Conservation (phyloP, 2,797 vertebrate genomes). For the Carapus acus region DNA sequence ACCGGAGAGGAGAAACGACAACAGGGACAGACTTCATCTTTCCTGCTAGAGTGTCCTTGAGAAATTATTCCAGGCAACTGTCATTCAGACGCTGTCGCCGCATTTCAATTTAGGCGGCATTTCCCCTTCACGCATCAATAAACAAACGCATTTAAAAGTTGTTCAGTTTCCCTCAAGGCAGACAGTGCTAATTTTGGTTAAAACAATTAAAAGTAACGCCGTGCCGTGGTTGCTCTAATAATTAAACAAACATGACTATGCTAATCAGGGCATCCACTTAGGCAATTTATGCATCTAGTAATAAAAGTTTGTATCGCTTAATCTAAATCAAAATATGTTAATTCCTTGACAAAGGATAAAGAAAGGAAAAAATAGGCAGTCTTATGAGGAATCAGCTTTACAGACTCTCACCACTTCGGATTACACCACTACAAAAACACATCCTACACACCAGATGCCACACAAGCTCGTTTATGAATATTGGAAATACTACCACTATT, state of each 20-base stretch:
- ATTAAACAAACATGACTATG: too few species aligned
- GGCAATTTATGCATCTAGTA: too few species aligned
- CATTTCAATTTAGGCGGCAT: not conserved
- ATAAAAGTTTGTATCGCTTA: too few species aligned
- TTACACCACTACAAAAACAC: not conserved
- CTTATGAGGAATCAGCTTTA: too few species aligned
- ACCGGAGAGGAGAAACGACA: not conserved
- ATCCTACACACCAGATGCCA: not conserved
- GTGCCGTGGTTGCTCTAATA: too few species aligned
- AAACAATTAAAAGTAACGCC: not conserved
- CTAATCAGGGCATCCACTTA: too few species aligned
- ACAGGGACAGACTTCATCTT: not conserved
- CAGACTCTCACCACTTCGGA: not conserved
- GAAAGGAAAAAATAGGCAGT: too few species aligned
- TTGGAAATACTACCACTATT: not conserved
- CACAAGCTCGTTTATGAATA: not conserved
- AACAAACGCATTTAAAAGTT: too few species aligned
- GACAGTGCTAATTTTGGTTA: not conserved
- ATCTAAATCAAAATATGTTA: too few species aligned
- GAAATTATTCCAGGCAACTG: not conserved
- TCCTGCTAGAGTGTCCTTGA: slow-evolving; percentile 1
- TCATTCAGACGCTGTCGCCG: too few species aligned
- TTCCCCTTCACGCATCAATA: slow-evolving; percentile 3
- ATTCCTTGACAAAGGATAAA: too few species aligned
- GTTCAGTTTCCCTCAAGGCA: not conserved